These are phyloP conservation scores for Gracilinanus agilis DNA, from an alignment of 2,113 vertebrate species.

Conservation along the genomic window DNA sequence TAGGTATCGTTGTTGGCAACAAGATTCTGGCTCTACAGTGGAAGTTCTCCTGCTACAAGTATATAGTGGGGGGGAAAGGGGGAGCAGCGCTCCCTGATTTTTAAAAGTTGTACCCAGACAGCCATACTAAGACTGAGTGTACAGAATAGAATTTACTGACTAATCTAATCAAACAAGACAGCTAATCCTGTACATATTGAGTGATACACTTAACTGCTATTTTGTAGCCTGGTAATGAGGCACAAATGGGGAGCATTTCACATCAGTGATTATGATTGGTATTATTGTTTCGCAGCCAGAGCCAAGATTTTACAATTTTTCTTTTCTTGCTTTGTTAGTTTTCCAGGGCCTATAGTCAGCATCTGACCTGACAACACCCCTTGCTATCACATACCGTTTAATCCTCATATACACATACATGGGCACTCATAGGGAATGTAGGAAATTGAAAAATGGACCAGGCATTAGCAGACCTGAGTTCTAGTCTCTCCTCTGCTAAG, in stretches of 20 bases:
- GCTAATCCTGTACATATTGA: slow-evolving; percentile 62
- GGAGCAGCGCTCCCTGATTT: neutral
- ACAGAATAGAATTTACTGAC: slow-evolving; percentile 18
- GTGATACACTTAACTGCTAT: slow-evolving; percentile 62
- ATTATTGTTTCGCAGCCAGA: slow-evolving; percentile 76
- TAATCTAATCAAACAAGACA: slow-evolving; percentile 46
- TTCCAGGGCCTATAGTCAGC: slow-evolving; percentile 27
- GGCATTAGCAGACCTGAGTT: neutral
- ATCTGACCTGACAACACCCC: neutral
- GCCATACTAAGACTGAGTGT: neutral
- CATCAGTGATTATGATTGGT: slow-evolving; percentile 74
- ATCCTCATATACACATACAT: neutral
- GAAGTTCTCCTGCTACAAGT: neutral
- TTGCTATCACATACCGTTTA: neutral
- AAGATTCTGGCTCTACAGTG: neutral
- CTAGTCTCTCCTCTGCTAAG: neutral
- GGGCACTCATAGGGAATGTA: neutral
- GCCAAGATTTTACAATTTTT: slow-evolving; percentile 62
- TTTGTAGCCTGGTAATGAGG: slow-evolving; percentile 69
- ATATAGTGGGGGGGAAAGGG: neutral
- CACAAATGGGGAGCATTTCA: slow-evolving; percentile 74
- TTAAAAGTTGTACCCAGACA: neutral
- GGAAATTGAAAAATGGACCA: neutral
- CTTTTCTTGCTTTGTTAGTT: slow-evolving; percentile 66
- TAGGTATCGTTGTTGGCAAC: neutral